These are phyloP conservation scores for Andricus grossulariae DNA, from an alignment of 1,140 invertebrate species.

Conservation along the genomic window DNA sequence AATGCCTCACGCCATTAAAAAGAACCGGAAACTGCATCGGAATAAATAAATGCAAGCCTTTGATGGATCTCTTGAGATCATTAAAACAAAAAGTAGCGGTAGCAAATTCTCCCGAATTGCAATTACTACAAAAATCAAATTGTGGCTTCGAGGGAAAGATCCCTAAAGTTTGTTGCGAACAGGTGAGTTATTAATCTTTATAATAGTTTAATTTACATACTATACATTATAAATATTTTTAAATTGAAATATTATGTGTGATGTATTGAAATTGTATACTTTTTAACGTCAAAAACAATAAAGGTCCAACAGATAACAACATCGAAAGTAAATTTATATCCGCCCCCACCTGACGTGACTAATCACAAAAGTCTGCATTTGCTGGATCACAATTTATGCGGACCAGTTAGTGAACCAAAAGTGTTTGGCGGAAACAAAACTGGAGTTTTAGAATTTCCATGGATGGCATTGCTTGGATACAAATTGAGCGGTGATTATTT, in stretches of 20 bases:
- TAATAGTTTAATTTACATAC: background rate
- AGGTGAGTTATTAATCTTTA: slow-evolving; percentile 44
- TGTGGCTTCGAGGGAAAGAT: slow-evolving; percentile 76
- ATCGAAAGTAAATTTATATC: background rate
- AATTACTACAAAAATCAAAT: slow-evolving; percentile 68
- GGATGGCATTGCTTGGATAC: slow-evolving; percentile 81
- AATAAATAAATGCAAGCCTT: slow-evolving; percentile 55
- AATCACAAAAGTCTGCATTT: slow-evolving; percentile 77
- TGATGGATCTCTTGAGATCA: slow-evolving; percentile 63
- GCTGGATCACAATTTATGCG: slow-evolving; percentile 70
- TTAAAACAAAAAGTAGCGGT: slow-evolving; percentile 64
- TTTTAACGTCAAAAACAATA: background rate
- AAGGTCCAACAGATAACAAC: background rate
- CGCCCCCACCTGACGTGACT: slow-evolving; percentile 70
- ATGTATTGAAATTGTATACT: background rate
- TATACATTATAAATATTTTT: background rate
- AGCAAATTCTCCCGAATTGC: slow-evolving; percentile 40
- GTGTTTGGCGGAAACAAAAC: slow-evolving; percentile 79
- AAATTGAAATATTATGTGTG: background rate
- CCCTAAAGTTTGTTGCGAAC: slow-evolving; percentile 77
- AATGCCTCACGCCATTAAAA: slow-evolving; percentile 50
- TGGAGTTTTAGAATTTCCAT: slow-evolving; percentile 79
- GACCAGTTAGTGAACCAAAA: slow-evolving; percentile 65
- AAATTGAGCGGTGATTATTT: slow-evolving; percentile 62
- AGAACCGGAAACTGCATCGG: slow-evolving; percentile 57